Percentiles rank a stretch among this genome's conserved stretches.
These are phyloP conservation scores for Steinernema hermaphroditum DNA, from an alignment of 2,888 invertebrate species.

Conservation along the genomic window DNA sequence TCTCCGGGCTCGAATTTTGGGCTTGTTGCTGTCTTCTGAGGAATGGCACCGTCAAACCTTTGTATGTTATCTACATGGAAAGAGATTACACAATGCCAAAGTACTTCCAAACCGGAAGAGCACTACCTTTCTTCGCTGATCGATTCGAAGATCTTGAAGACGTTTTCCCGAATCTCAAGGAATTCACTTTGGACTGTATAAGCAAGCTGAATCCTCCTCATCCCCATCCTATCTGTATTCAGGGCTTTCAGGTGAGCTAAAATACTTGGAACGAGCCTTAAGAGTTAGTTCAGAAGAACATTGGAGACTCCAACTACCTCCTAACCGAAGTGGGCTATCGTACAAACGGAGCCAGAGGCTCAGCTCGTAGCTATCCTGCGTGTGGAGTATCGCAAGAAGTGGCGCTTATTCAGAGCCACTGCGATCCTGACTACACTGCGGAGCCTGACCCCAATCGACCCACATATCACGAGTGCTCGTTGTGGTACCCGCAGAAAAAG, in stretches of 20 bases:
- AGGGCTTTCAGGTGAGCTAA: slow-evolving; percentile 40
- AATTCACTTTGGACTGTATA: slow-evolving; percentile 34
- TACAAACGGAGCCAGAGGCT: slow-evolving; percentile 39
- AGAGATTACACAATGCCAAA: slow-evolving; percentile 25
- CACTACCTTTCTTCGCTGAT: slow-evolving; percentile 37
- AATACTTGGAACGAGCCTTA: background rate
- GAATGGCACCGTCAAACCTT: slow-evolving; percentile 34
- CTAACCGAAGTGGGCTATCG: slow-evolving; percentile 42
- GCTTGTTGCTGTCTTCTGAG: slow-evolving; percentile 32
- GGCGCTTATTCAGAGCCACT: slow-evolving; percentile 36
- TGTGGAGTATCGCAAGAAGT: slow-evolving; percentile 39
- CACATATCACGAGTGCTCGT: slow-evolving; percentile 20
- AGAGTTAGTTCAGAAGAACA: background rate
- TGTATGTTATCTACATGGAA: slow-evolving; percentile 33
- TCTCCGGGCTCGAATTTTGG: slow-evolving; percentile 38
- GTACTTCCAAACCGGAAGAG: slow-evolving; percentile 34
- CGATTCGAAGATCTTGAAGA: slow-evolving; percentile 36
- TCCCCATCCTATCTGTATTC: slow-evolving; percentile 42
- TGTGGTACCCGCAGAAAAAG: slow-evolving; percentile 39
- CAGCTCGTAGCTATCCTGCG: slow-evolving; percentile 33
- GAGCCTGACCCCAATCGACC: slow-evolving; percentile 36
- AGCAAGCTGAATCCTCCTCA: slow-evolving; percentile 36
- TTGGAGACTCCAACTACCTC: slow-evolving; percentile 26
- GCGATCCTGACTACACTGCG: slow-evolving; percentile 39
- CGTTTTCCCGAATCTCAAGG: slow-evolving; percentile 36